phyloP scores from a whole-genome alignment of 2,797 vertebrate genomes.

The Fratercula arctica region DNA sequence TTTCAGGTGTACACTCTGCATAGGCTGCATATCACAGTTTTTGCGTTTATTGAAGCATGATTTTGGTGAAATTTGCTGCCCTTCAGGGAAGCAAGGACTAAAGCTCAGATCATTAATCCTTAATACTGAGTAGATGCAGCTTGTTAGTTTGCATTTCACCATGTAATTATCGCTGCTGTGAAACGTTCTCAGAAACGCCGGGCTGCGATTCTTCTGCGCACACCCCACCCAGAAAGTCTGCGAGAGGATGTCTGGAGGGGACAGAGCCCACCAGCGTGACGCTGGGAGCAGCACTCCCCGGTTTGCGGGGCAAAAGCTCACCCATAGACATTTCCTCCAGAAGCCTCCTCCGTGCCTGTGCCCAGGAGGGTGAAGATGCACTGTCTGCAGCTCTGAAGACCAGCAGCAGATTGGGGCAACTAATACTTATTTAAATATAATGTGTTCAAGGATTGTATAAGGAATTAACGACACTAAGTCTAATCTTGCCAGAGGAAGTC shows the following conservation, averaged over 20 bases:
- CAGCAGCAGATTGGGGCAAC: neutral
- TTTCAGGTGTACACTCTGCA: neutral
- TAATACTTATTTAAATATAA: neutral
- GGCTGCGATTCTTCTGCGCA: neutral
- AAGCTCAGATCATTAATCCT: constrained; percentile 40
- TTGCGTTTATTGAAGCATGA: neutral
- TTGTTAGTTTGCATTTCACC: constrained; percentile 35
- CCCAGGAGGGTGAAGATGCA: neutral
- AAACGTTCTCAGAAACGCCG: neutral
- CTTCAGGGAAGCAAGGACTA: constrained; percentile 4
- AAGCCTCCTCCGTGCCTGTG: neutral
- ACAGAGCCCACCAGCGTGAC: fast-evolving
- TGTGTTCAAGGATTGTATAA: neutral
- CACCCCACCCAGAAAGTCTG: neutral
- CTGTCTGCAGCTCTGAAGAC: neutral
- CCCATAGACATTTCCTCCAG: neutral
- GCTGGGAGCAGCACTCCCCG: neutral
- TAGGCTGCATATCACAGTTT: neutral
- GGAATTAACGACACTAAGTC: neutral
- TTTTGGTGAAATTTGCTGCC: neutral
- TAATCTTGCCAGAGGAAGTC: neutral
- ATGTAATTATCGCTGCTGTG: neutral
- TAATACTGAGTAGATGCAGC: constrained; percentile 26
- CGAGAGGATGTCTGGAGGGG: neutral
- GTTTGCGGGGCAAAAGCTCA: neutral